phyloP scores from a whole-genome alignment of 2,113 vertebrate genomes.

The Nymphicus hollandicus region DNA sequence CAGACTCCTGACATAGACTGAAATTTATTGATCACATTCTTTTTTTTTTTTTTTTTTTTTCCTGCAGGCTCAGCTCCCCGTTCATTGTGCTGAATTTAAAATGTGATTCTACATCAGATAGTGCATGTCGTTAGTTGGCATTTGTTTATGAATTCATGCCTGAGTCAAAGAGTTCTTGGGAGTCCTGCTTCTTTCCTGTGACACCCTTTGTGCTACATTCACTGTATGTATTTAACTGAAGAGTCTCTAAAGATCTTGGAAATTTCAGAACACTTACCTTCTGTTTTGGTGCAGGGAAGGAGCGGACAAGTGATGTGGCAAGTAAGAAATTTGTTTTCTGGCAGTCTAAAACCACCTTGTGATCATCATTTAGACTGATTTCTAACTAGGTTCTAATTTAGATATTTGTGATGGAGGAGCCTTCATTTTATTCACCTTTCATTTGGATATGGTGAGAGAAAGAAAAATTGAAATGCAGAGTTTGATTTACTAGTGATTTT shows the following conservation, averaged over 20 bases:
- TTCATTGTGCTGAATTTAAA: constrained; percentile 17
- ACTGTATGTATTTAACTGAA: background rate
- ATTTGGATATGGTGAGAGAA: background rate
- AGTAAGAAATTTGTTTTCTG: background rate
- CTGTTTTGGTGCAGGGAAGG: background rate
- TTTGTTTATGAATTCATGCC: background rate
- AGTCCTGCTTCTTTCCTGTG: background rate
- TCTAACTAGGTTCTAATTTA: background rate
- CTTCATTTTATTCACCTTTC: background rate
- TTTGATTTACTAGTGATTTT: background rate
- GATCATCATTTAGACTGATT: background rate
- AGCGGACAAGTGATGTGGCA: background rate
- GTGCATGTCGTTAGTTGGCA: background rate
- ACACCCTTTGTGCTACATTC: background rate
- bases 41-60: background rate
- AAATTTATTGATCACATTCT: constrained; percentile 51
- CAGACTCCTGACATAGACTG: background rate
- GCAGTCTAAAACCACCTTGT: background rate
- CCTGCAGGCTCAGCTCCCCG: background rate
- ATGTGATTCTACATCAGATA: constrained; percentile 1
- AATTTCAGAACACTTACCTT: background rate
- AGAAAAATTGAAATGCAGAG: background rate
- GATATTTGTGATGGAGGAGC: background rate
- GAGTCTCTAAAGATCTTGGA: background rate
- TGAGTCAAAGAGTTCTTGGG: background rate